Conservation (phyloP, 2,113 vertebrate species). For the Charina bottae region DNA sequence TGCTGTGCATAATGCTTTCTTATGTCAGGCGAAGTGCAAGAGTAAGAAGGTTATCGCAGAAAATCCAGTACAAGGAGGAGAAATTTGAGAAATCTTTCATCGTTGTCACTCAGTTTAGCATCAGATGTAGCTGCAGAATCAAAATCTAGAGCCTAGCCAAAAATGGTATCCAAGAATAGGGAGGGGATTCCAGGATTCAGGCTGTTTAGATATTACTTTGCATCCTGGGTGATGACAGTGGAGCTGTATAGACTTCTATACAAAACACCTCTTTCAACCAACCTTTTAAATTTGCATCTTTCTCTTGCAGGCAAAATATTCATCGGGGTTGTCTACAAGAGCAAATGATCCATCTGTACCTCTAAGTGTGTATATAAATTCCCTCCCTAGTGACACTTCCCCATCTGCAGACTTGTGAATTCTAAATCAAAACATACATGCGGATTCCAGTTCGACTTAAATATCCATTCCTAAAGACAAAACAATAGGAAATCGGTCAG, state of each 20-base stretch:
- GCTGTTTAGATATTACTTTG: too few species aligned
- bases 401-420: not conserved
- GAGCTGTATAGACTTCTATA: too few species aligned
- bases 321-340: too few species aligned
- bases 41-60: not conserved
- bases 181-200: too few species aligned
- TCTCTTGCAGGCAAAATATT: not conserved
- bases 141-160: accelerated
- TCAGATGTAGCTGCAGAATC: not conserved
- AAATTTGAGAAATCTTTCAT: accelerated
- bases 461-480: not conserved
- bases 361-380: not conserved
- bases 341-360: not conserved
- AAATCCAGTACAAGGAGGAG: accelerated
- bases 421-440: not conserved
- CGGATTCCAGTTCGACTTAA: not conserved
- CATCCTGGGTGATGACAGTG: too few species aligned
- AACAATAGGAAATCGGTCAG: not conserved
- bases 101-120: accelerated
- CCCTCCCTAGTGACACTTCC: not conserved
- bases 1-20: slow-evolving; percentile 1
- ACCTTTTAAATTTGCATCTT: not conserved
- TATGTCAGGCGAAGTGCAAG: not conserved
- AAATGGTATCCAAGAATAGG: slow-evolving; percentile 14
- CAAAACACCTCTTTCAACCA: not conserved